A percentile compares a stretch with the other conserved stretches of the same genome.
Conservation (phyloP, 2,888 invertebrate genomes). For the Netelia virgata region DNA sequence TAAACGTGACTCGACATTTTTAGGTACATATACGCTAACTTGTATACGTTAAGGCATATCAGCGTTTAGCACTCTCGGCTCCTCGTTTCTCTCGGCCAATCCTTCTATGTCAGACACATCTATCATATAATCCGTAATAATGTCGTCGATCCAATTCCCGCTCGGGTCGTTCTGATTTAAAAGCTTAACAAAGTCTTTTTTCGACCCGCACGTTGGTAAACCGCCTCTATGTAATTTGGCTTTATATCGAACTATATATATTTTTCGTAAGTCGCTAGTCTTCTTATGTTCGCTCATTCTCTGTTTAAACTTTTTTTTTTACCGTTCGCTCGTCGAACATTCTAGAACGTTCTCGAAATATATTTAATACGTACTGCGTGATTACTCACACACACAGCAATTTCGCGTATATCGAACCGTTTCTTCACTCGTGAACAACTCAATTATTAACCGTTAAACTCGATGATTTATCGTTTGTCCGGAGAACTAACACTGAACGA, state of each 20-base stretch:
- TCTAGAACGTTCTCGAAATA: too few relatives aligned
- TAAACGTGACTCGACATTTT: not conserved
- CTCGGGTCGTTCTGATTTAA: constrained; percentile 37
- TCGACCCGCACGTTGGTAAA: constrained; percentile 33
- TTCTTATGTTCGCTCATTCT: too few relatives aligned
- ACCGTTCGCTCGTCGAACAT: too few relatives aligned
- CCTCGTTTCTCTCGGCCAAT: not conserved
- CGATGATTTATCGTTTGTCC: too few relatives aligned
- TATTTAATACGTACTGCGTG: too few relatives aligned
- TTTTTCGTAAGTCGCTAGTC: too few relatives aligned
- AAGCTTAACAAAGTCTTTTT: constrained; percentile 30
- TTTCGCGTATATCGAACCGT: too few relatives aligned
- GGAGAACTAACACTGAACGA: too few relatives aligned
- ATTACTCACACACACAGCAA: too few relatives aligned
- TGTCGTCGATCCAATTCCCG: not conserved
- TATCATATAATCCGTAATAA: not conserved
- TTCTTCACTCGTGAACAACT: too few relatives aligned
- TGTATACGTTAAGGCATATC: not conserved
- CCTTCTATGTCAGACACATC: not conserved
- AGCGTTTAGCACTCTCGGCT: not conserved
- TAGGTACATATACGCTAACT: not conserved
- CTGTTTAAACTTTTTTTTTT: too few relatives aligned
- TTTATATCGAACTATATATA: constrained; percentile 8
- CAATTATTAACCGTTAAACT: too few relatives aligned
- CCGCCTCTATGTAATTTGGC: constrained; percentile 41